Percentiles rank a stretch among this genome's conserved stretches.
Conservation (phyloP, 2,797 vertebrate genomes). For the Smutsia temminckii region DNA sequence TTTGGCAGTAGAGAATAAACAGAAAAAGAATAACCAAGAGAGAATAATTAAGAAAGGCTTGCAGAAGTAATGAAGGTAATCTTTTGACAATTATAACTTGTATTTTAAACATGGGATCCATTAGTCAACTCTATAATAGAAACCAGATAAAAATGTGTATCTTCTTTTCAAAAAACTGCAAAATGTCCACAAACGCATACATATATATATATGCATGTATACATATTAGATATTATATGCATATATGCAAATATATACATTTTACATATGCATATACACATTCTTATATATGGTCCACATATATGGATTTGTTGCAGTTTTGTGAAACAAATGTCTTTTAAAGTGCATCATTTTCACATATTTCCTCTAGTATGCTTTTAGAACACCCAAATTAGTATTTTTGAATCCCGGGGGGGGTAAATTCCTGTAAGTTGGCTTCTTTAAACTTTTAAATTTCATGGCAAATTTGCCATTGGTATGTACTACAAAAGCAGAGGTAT, state of each 20-base stretch:
- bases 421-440: neutral
- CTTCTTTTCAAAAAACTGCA: neutral
- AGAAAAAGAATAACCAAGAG: neutral
- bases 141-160: neutral
- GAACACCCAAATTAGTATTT: neutral
- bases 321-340: neutral
- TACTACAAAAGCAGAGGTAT: neutral
- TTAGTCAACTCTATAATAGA: neutral
- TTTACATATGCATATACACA: neutral
- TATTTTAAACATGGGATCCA: neutral
- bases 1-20: neutral
- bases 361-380: neutral
- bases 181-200: neutral
- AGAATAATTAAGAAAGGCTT: neutral
- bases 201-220: neutral
- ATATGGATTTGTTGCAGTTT: neutral
- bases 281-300: neutral
- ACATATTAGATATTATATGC: neutral
- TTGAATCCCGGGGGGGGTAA: neutral
- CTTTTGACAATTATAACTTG: constrained; percentile 63
- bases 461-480: neutral
- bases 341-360: neutral
- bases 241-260: neutral
- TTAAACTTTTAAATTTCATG: neutral
- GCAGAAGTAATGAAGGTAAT: neutral